A percentile compares a stretch with the other conserved stretches of the same genome.
phyloP scores from a whole-genome alignment of 35 echinoderm and acorn worm species.

The Apostichopus parvimensis region DNA sequence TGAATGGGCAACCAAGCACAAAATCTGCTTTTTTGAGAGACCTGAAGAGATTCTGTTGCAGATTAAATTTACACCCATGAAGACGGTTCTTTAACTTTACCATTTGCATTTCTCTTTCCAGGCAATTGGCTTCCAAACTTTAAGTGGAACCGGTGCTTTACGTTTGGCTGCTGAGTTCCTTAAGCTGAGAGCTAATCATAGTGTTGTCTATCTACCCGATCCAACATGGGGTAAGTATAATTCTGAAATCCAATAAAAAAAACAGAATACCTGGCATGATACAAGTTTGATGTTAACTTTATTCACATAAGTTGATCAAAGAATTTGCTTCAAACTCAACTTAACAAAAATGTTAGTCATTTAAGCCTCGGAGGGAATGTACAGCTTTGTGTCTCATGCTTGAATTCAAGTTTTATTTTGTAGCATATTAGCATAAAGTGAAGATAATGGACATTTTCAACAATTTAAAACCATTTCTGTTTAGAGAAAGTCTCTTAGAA shows the following conservation, averaged over 20 bases:
- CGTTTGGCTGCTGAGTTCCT: conserved; percentile 85
- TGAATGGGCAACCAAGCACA: no score
- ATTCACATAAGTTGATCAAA: no score
- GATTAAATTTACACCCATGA: neutral
- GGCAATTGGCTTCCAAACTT: conserved; percentile 84
- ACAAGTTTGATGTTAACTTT: no score
- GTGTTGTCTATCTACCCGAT: conserved; percentile 69
- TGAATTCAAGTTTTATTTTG: no score
- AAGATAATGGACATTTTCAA: no score
- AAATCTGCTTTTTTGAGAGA: no score
- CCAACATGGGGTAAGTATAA: conserved; percentile 89
- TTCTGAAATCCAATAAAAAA: neutral
- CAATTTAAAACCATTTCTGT: no score
- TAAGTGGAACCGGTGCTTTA: conserved; percentile 87
- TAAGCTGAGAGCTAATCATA: conserved; percentile 37
- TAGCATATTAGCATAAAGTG: no score
- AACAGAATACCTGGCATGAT: no score
- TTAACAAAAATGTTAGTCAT: neutral
- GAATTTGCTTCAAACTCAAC: neutral
- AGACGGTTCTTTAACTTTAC: neutral
- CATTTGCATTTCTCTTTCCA: neutral
- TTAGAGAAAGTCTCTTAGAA: neutral
- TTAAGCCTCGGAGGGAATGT: no score
- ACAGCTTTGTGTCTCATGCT: no score
- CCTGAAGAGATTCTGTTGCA: neutral